A percentile compares a stretch with the other conserved stretches of the same genome.
phyloP scores from a whole-genome alignment of 2,888 invertebrate species.

The Lamellibrachia satsuma region DNA sequence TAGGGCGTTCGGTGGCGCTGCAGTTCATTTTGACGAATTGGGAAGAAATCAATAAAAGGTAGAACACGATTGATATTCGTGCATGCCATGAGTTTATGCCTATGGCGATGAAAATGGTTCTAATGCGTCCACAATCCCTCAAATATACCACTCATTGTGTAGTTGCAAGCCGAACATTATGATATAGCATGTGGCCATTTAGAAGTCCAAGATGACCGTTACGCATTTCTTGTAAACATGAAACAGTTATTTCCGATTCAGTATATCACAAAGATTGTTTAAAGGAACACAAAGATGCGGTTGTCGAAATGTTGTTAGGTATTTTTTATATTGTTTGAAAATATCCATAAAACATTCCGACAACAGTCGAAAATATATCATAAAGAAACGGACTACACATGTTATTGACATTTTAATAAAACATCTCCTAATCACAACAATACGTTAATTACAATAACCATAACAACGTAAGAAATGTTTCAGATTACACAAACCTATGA shows the following conservation, averaged over 20 bases:
- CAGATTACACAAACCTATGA: too few relatives aligned
- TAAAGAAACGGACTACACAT: background rate
- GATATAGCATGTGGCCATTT: background rate
- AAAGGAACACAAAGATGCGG: background rate
- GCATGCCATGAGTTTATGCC: too few relatives aligned
- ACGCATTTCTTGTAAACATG: background rate
- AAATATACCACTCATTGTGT: too few relatives aligned
- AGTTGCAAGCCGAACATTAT: too few relatives aligned
- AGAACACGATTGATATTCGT: background rate
- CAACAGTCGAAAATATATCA: background rate
- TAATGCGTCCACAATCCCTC: too few relatives aligned
- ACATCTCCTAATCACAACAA: background rate
- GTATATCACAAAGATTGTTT: background rate
- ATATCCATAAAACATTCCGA: background rate
- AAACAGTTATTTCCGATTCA: background rate
- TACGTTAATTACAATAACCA: background rate
- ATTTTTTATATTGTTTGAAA: background rate
- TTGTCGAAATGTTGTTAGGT: background rate
- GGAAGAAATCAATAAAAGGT: slow-evolving; percentile 59
- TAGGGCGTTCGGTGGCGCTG: slow-evolving; percentile 59
- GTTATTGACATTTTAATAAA: background rate
- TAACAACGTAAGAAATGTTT: too few relatives aligned
- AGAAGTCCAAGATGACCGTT: background rate
- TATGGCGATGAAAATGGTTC: too few relatives aligned
- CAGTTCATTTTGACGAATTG: slow-evolving; percentile 61